phyloP scores from a whole-genome alignment of 2,888 invertebrate species.

The Alcis repandata region DNA sequence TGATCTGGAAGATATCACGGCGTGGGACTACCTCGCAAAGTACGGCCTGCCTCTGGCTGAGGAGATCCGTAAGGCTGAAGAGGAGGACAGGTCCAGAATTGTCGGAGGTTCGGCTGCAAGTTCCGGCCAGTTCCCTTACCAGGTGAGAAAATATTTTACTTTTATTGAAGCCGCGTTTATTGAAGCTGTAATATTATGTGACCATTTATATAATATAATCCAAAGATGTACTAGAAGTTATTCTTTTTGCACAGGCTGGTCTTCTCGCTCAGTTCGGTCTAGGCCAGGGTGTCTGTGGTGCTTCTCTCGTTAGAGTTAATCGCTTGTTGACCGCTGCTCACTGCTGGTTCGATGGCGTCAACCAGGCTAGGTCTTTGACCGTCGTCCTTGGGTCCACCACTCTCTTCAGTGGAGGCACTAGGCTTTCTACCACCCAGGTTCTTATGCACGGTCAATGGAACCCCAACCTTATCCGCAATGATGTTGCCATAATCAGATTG shows the following conservation, averaged over 20 bases:
- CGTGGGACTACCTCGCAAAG: conserved; percentile 56
- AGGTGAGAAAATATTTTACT: conserved; percentile 43
- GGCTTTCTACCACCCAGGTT: conserved; percentile 53
- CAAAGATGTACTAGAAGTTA: no score
- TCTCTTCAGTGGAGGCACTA: conserved; percentile 65
- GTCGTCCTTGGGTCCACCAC: conserved; percentile 65
- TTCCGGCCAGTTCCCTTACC: conserved; percentile 52
- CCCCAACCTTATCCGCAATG: conserved; percentile 58
- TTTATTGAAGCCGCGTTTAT: no score
- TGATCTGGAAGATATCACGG: conserved; percentile 43
- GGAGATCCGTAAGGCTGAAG: conserved; percentile 53
- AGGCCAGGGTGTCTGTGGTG: conserved; percentile 63
- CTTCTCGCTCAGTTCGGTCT: conserved; percentile 41
- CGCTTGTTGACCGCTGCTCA: conserved; percentile 62
- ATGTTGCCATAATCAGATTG: conserved; percentile 55
- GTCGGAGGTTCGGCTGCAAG: conserved; percentile 54
- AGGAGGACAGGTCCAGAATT: conserved; percentile 52
- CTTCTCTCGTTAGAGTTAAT: conserved; percentile 52
- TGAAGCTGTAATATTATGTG: no score
- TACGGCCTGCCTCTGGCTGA: conserved; percentile 56
- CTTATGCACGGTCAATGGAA: conserved; percentile 60
- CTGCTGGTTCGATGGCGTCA: conserved; percentile 65
- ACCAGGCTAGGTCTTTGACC: conserved; percentile 58
- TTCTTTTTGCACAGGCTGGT: conserved; percentile 52
- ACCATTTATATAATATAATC: no score